Conservation (phyloP, 2,113 vertebrate species). For the Gymnobelideus leadbeateri region DNA sequence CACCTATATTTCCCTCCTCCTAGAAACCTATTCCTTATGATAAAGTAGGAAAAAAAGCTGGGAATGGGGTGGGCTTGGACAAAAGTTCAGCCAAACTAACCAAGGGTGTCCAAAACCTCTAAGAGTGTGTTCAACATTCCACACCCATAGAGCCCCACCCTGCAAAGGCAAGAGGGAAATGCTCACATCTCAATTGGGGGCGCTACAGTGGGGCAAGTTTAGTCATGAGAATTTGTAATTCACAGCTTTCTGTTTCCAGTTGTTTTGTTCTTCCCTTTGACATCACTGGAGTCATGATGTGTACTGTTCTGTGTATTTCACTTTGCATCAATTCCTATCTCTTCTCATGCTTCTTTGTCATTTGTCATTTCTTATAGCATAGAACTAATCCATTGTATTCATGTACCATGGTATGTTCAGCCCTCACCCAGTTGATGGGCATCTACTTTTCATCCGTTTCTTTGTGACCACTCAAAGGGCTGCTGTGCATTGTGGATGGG, state of each 20-base stretch:
- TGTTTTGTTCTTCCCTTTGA: not conserved
- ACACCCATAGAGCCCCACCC: not conserved
- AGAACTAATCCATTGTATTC: not conserved
- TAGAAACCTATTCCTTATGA: not conserved
- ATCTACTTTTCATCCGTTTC: not conserved
- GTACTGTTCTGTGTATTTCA: not conserved
- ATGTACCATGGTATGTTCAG: not conserved
- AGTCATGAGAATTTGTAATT: not conserved
- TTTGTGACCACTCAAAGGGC: not conserved
- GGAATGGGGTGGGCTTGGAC: not conserved
- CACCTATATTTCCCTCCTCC: not conserved
- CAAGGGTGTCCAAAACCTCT: not conserved
- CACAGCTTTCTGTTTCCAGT: not conserved
- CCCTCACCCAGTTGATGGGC: not conserved
- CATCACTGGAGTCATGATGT: not conserved
- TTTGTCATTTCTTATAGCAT: not conserved
- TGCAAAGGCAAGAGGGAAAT: not conserved
- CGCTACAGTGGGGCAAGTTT: rapidly evolving
- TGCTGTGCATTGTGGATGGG: not conserved
- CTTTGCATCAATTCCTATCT: not conserved
- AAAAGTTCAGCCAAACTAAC: not conserved
- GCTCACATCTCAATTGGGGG: not conserved
- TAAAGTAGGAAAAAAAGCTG: not conserved
- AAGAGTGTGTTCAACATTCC: not conserved
- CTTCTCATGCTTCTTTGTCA: not conserved